These are phyloP conservation scores for Idaea dimidiata DNA, from an alignment of 2,888 invertebrate genomes.

Conservation along the genomic window DNA sequence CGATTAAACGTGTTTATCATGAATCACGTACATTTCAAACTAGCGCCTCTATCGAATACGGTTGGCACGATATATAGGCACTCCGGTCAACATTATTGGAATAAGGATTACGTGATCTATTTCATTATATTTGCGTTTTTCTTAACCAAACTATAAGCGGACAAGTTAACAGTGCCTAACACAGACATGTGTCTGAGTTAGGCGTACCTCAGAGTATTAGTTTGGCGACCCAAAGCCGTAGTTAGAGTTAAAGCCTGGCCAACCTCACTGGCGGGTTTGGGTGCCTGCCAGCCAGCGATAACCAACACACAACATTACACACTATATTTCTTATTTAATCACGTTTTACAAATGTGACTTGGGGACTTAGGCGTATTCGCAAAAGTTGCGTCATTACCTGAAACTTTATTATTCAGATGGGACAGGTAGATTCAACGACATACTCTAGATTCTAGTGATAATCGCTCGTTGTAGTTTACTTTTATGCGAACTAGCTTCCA, in stretches of 20 bases:
- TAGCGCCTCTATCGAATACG: too few relatives aligned
- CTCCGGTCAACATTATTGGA: not conserved
- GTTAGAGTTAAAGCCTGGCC: slow-evolving; percentile 44
- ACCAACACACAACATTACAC: slow-evolving; percentile 43
- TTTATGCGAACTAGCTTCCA: not conserved
- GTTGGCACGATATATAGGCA: not conserved
- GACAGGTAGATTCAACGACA: slow-evolving; percentile 10
- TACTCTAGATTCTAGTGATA: not conserved
- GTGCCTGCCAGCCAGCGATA: slow-evolving; percentile 53
- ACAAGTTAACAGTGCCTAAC: not conserved
- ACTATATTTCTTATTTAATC: slow-evolving; percentile 50
- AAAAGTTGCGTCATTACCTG: slow-evolving; percentile 18
- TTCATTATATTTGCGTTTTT: not conserved
- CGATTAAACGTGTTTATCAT: too few relatives aligned
- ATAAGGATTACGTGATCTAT: not conserved
- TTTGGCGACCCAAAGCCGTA: slow-evolving; percentile 47
- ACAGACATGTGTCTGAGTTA: slow-evolving; percentile 20
- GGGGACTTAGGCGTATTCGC: slow-evolving; percentile 18
- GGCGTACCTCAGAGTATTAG: slow-evolving; percentile 43
- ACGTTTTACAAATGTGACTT: slow-evolving; percentile 25
- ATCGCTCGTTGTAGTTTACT: not conserved
- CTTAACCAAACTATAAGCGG: not conserved
- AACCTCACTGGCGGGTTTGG: slow-evolving; percentile 41
- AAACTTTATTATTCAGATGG: slow-evolving; percentile 18
- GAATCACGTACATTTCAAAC: too few relatives aligned